These are phyloP conservation scores for Alouatta palliata DNA, from an alignment of 2,113 vertebrate genomes.

Conservation along the genomic window DNA sequence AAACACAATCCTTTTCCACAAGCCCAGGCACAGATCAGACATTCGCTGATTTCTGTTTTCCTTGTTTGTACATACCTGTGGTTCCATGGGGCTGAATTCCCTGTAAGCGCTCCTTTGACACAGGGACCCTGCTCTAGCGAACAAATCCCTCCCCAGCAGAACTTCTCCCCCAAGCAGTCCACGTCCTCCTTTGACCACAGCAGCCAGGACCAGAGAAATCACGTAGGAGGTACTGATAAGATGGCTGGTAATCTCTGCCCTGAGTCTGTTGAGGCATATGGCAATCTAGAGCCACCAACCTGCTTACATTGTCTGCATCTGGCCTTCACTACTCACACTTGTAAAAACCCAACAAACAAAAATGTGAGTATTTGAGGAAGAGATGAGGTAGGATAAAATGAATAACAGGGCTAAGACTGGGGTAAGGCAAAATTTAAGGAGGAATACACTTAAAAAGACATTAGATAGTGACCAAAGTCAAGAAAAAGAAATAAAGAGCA, in stretches of 20 bases:
- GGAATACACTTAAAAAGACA: background rate
- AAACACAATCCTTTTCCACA: slow-evolving; percentile 66
- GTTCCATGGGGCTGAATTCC: slow-evolving; percentile 33
- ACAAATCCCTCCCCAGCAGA: background rate
- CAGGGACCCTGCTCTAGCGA: background rate
- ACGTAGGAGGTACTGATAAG: background rate
- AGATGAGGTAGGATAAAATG: background rate
- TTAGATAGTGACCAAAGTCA: background rate
- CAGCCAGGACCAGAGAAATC: background rate
- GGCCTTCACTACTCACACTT: background rate
- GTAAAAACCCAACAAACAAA: background rate
- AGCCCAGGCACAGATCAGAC: slow-evolving; percentile 64
- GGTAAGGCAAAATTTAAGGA: background rate
- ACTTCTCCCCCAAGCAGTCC: no score
- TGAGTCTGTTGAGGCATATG: background rate
- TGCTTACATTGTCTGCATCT: background rate
- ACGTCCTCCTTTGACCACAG: background rate
- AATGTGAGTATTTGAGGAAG: background rate
- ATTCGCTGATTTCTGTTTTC: slow-evolving; percentile 25
- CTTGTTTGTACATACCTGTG: slow-evolving; percentile 61
- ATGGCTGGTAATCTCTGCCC: background rate
- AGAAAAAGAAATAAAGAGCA: background rate
- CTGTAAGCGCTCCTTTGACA: background rate
- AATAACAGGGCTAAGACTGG: background rate
- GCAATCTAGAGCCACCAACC: background rate